Evolutionary conservation across 2,797 vertebrate genomes (phyloP), one percentile per base, ranked within the genome.

Genomic region (Hybognathus amarus): DNA sequence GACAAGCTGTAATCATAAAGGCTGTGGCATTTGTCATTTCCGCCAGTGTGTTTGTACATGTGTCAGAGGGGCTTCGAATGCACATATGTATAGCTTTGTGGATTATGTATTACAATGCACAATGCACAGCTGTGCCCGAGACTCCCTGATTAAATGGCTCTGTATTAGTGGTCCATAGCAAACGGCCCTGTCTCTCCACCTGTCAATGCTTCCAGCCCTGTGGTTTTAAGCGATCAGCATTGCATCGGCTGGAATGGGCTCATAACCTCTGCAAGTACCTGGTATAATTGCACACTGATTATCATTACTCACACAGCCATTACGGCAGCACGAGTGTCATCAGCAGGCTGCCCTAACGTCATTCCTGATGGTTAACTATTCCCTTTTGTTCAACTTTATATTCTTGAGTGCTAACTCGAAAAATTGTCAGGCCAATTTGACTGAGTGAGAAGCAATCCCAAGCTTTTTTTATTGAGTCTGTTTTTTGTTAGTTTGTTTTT

Each of bases 241-340:
- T 79, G 85, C 87, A 88, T 87, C 88, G 86, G 90, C 86, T 89
- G 86, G 88, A 93, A 93, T 91, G 87, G 90, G 91, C 92, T 91
- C 91, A 92, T 93, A 93, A 93, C 89, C 89, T 87, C 88, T 76
- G 87, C 90, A 90, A 94, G 91, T 91, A 93, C 93, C 92, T 92
- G 86, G 92, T 92, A 89, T 91, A 92, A 92, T 91, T 87, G 90
- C 89, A 69, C 54, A 84, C 86, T 91, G 89, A 92, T 94, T 90
- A 91, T 89, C 91, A 91, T 93, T 91, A 93, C 88, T 87, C 89
- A 87, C 82, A 85, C 89, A 89, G 89, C 85, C 87, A 88, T 92
- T 91, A 93, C 90, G 87, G 90, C 75, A 71, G 85, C 89, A 89
- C 89, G 88, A 85, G 87, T 89, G 87, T 88, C 92, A 89, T 91